These are phyloP conservation scores for Galagoides demidoff DNA, from an alignment of 2,797 vertebrate species.

Conservation along the genomic window DNA sequence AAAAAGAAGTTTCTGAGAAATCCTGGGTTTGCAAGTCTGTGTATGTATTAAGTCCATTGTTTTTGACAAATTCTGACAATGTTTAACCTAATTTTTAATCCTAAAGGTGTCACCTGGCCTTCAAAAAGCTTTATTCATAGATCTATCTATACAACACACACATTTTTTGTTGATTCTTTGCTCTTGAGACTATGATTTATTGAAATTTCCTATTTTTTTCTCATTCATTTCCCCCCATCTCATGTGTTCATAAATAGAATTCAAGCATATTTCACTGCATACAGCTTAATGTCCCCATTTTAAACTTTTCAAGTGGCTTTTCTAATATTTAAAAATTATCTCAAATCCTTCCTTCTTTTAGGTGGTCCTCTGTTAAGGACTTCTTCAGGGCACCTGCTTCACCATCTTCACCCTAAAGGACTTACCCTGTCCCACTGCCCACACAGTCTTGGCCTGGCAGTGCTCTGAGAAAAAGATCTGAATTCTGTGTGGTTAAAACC, in stretches of 20 bases:
- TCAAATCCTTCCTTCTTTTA: constrained; percentile 9
- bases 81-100: constrained; percentile 20
- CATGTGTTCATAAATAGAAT: constrained; percentile 25
- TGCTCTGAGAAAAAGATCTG: not conserved
- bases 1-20: constrained; percentile 38
- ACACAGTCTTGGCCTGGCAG: not conserved
- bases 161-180: constrained; percentile 38
- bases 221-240: not conserved
- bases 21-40: not conserved
- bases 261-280: constrained; percentile 12
- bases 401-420: not conserved
- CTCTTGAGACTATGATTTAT: not conserved
- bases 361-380: not conserved
- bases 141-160: not conserved
- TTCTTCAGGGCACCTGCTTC: not conserved
- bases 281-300: not conserved
- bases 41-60: not conserved
- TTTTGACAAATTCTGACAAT: not conserved
- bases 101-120: not conserved
- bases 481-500: not conserved
- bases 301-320: constrained; percentile 10
- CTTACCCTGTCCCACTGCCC: not conserved
- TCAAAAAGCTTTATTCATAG: not conserved
- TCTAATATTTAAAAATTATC: not conserved
- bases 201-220: not conserved